Evolutionary conservation across 2,888 invertebrate species (phyloP).

Genomic region (Unio pictorum): DNA sequence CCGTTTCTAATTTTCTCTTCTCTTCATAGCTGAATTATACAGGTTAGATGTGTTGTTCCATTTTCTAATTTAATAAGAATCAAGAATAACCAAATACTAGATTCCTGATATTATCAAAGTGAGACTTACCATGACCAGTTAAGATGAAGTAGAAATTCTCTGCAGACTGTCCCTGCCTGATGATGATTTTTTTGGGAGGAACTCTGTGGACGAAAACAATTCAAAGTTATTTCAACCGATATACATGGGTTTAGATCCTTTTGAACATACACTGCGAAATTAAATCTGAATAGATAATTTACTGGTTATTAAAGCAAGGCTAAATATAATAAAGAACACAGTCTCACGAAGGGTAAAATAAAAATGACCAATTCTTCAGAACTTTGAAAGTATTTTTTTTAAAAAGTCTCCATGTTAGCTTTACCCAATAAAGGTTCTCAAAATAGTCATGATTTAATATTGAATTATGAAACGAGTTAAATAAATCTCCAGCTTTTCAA

Average conservation of each 20-base stretch:
- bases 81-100: background rate
- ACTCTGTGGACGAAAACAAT: slow-evolving; percentile 42
- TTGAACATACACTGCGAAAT: background rate
- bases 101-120: background rate
- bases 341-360: too few relatives aligned
- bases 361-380: too few relatives aligned
- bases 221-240: background rate
- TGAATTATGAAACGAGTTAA: too few relatives aligned
- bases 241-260: background rate
- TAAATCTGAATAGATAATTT: background rate
- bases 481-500: too few relatives aligned
- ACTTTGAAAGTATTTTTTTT: too few relatives aligned
- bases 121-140: slow-evolving; percentile 63
- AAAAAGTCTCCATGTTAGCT: too few relatives aligned
- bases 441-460: too few relatives aligned
- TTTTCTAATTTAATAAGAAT: too few relatives aligned
- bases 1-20: background rate
- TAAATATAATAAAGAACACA: background rate
- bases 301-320: background rate
- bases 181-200: slow-evolving; percentile 65
- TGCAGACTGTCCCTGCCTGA: slow-evolving; percentile 68
- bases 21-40: too few relatives aligned
- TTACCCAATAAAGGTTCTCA: too few relatives aligned
- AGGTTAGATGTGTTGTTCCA: too few relatives aligned
- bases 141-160: slow-evolving; percentile 71